Conservation (phyloP, 1,140 invertebrate species). For the Drosophila bocqueti region DNA sequence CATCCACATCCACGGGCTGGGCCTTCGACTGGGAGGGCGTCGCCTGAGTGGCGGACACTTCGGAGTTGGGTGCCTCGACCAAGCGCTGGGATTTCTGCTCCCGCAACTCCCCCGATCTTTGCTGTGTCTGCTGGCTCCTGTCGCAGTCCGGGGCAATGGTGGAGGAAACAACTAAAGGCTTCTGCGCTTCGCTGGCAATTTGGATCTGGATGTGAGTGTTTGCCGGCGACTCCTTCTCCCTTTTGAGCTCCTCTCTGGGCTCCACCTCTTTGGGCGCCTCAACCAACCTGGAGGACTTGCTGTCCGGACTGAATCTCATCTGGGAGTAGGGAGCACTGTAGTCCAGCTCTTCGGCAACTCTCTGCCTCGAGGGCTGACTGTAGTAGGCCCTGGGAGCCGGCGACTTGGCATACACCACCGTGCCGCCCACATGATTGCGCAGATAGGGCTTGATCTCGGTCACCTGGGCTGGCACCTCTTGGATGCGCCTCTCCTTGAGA, state of each 20-base stretch:
- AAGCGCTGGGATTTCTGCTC: slow-evolving; percentile 63
- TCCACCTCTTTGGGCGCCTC: slow-evolving; percentile 32
- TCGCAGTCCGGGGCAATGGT: slow-evolving; percentile 72
- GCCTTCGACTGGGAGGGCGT: slow-evolving; percentile 62
- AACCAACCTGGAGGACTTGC: slow-evolving; percentile 48
- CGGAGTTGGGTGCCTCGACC: slow-evolving; percentile 83
- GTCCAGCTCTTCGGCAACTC: slow-evolving; percentile 64
- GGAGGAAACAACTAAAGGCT: slow-evolving; percentile 60
- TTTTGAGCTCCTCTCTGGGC: neutral
- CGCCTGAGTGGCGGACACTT: slow-evolving; percentile 86
- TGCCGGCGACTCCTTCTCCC: slow-evolving; percentile 14
- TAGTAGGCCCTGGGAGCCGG: slow-evolving; percentile 50
- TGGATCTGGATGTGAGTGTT: slow-evolving; percentile 76
- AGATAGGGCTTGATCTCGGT: slow-evolving; percentile 68
- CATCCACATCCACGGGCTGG: slow-evolving; percentile 61
- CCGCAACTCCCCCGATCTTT: slow-evolving; percentile 15
- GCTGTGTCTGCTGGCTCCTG: slow-evolving; percentile 12
- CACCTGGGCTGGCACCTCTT: slow-evolving; percentile 63
- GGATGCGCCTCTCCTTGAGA: slow-evolving; percentile 48
- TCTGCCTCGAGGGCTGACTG: slow-evolving; percentile 45
- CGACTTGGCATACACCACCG: slow-evolving; percentile 66
- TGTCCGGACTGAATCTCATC: slow-evolving; percentile 69
- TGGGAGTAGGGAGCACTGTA: slow-evolving; percentile 79
- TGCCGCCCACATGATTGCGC: slow-evolving; percentile 52
- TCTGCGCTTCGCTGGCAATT: slow-evolving; percentile 62